Conservation (phyloP, 2,888 invertebrate species). For the Macrophya alboannulata region DNA sequence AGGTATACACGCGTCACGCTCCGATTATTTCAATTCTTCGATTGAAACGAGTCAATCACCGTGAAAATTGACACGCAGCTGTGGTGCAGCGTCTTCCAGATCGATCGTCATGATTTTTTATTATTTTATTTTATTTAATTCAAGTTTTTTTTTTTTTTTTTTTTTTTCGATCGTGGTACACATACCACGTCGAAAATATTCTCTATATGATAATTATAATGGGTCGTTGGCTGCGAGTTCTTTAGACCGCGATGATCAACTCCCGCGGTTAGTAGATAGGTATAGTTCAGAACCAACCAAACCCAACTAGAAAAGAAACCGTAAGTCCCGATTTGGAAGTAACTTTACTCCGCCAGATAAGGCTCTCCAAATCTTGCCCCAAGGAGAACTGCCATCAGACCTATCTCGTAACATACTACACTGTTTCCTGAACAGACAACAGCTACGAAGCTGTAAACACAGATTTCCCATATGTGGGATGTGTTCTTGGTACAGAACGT, state of each 20-base stretch:
- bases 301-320: constrained; percentile 40
- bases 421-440: constrained; percentile 39
- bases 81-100: background rate
- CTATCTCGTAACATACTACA: background rate
- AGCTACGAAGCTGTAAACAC: background rate
- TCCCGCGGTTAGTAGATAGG: background rate
- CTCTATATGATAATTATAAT: background rate
- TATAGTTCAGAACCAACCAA: background rate
- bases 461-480: background rate
- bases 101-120: constrained; percentile 2
- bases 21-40: constrained; percentile 33
- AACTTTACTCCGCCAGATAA: constrained; percentile 46
- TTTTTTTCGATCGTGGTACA: background rate
- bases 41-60: constrained; percentile 25
- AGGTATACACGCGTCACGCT: constrained; percentile 30
- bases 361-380: constrained; percentile 48
- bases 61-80: constrained; percentile 34
- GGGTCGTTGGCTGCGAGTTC: background rate
- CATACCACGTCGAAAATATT: background rate
- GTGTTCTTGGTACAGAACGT: background rate
- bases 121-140: background rate
- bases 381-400: constrained; percentile 45
- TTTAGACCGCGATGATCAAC: background rate
- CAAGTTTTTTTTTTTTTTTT: background rate
- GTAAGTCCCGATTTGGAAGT: constrained; percentile 53